Evolutionary conservation across 2,888 invertebrate genomes (phyloP).

Genomic region (Crematogaster levior): DNA sequence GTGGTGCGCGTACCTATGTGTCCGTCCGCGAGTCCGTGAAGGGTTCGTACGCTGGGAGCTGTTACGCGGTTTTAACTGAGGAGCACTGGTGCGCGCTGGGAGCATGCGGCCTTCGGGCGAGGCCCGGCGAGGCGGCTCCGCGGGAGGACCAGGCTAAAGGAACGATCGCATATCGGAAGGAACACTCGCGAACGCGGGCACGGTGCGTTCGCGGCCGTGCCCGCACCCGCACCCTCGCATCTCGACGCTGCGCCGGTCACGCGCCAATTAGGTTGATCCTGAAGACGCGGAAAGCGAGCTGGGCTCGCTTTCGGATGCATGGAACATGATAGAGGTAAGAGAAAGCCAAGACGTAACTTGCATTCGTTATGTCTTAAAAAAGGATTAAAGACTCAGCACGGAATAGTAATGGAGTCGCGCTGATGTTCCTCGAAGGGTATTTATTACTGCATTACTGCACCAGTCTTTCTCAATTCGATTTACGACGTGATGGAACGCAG

Average conservation of each 20-base stretch:
- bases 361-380: background rate
- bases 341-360: constrained; percentile 51
- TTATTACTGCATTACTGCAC: background rate
- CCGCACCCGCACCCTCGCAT: constrained; percentile 62
- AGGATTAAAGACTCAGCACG: background rate
- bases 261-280: constrained; percentile 54
- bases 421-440: background rate
- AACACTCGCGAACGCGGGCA: constrained; percentile 35
- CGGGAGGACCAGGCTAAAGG: constrained; percentile 72
- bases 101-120: constrained; percentile 82
- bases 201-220: constrained; percentile 69
- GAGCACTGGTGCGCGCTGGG: constrained; percentile 68
- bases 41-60: background rate
- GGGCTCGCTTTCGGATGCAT: constrained; percentile 84
- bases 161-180: constrained; percentile 66
- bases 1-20: constrained; percentile 67
- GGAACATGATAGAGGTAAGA: constrained; percentile 85
- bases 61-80: constrained; percentile 48
- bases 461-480: background rate
- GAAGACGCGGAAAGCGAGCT: constrained; percentile 81
- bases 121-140: constrained; percentile 83
- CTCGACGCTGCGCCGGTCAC: constrained; percentile 55
- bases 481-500: background rate
- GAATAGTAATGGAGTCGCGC: constrained; percentile 22
- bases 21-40: constrained; percentile 63